These are phyloP conservation scores for Eulacestoma nigropectus DNA, from an alignment of 2,113 vertebrate genomes.

Conservation along the genomic window DNA sequence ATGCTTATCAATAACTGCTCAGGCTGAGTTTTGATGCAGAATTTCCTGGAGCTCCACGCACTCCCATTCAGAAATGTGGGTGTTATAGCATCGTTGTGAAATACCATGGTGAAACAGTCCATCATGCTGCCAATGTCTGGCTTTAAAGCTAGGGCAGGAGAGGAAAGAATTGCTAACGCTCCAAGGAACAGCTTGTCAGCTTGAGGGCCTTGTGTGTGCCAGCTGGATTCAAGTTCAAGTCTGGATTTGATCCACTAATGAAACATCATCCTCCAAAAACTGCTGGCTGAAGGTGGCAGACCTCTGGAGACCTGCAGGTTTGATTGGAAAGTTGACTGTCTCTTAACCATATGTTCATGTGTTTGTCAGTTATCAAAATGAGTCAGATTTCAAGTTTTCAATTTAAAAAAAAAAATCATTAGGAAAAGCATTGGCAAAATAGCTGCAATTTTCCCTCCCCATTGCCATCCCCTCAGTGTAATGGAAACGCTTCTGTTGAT, in stretches of 20 bases:
- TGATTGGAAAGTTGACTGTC: constrained; percentile 1
- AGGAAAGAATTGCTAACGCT: constrained; percentile 1
- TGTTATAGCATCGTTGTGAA: background rate
- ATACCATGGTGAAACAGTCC: background rate
- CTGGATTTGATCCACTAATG: constrained; percentile 35
- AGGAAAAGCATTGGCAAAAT: background rate
- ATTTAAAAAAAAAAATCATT: background rate
- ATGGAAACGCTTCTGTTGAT: background rate
- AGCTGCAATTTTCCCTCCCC: background rate
- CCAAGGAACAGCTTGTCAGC: constrained; percentile 49
- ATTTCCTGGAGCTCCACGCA: background rate
- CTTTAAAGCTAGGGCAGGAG: background rate
- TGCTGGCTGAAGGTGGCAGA: constrained; percentile 32
- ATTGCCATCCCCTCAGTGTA: background rate
- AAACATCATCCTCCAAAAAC: constrained; percentile 21
- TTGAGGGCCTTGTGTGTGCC: background rate
- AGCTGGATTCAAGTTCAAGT: constrained; percentile 25
- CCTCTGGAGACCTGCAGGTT: background rate
- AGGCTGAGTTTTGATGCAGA: background rate
- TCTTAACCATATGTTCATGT: background rate
- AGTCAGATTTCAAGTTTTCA: constrained; percentile 9
- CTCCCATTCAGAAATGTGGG: accelerated
- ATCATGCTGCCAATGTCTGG: background rate
- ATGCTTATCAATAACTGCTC: background rate
- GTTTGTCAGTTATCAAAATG: constrained; percentile 4